Base-by-base conservation (phyloP, 2,888 invertebrate genomes). In the Andrena haemorrhoa region DNA sequence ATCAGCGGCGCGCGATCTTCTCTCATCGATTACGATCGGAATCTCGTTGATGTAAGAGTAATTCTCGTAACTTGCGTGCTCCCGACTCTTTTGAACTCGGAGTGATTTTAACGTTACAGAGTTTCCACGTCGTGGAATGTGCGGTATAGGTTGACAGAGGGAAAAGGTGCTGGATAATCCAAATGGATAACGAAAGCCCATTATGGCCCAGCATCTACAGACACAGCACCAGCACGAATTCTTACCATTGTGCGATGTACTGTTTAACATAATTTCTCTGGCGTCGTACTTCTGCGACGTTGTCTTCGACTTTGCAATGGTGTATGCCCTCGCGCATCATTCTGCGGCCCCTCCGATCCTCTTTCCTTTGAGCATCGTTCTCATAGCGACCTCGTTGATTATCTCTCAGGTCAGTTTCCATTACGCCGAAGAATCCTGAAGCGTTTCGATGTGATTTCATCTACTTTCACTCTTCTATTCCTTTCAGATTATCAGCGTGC, bases 221-320 rank as follows among this genome's bases (percentile, higher is more conserved):
- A 84, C 83, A 75, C 91, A 91, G 76, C 90, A 91, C 79, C 93
- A 93, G 85, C 91, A 93, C 81, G 98, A 98, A 95, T 98, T 98
- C 94, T 95, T 98, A 94, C 98, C 98, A 88, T 95, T 98, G 93
- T 98, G 98, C 95, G 98, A 98, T 95, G 97, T 98, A 86, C 95
- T 98, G 65, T 98, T 98, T 95, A 98, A 98, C 94, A 97, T 98
- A 93, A 97, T 98, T 90, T 98, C 98, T 65, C 95, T 98, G 88
- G 97, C 97, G 77, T 97, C 97, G 31, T 98, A 98, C 94, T 98
- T 98, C 94, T 98, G 98, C 95, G 98, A 98, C 95, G 96, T 98
- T 83, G 97, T 98, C 7, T 98, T 98, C 94, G 98, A 98, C 94
- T 95, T 98, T 81, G 96, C 98, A 76, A 96, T 97, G 95, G 96